Conservation (phyloP, 2,113 vertebrate genomes). For the Zapus hudsonius region DNA sequence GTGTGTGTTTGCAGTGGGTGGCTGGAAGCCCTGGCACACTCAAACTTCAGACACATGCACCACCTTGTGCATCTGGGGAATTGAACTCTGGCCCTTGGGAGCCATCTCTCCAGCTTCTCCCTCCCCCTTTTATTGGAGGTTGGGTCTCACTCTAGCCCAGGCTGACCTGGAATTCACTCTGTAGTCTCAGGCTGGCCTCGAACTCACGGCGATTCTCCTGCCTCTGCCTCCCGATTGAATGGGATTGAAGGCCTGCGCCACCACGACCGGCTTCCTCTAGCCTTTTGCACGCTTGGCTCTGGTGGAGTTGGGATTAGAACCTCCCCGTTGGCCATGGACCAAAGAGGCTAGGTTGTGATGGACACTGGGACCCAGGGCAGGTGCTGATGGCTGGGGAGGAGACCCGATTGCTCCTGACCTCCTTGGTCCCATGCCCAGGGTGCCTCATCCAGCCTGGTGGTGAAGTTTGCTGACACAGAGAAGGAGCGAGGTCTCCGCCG, state of each 20-base stretch:
- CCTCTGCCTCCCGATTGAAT: no score
- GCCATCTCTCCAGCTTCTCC: background rate
- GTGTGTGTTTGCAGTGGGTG: no score
- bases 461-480: conserved; percentile 97
- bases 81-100: no score
- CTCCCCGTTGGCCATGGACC: background rate
- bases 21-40: no score
- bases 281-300: background rate
- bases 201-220: no score
- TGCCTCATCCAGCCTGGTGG: conserved; percentile 96
- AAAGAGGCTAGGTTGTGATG: background rate
- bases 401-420: background rate
- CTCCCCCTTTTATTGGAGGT: no score
- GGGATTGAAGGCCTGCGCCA: no score
- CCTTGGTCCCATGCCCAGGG: conserved; percentile 83
- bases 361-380: background rate
- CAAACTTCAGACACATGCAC: no score
- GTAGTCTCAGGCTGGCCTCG: no score
- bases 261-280: background rate
- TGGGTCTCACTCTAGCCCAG: no score
- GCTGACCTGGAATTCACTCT: no score
- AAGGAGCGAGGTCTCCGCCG: conserved; percentile 94
- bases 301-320: background rate
- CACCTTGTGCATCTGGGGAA: no score
- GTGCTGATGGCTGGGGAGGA: background rate